Evolutionary conservation across 2,797 vertebrate genomes (phyloP).

Genomic region (Hafferia zeledoni): DNA sequence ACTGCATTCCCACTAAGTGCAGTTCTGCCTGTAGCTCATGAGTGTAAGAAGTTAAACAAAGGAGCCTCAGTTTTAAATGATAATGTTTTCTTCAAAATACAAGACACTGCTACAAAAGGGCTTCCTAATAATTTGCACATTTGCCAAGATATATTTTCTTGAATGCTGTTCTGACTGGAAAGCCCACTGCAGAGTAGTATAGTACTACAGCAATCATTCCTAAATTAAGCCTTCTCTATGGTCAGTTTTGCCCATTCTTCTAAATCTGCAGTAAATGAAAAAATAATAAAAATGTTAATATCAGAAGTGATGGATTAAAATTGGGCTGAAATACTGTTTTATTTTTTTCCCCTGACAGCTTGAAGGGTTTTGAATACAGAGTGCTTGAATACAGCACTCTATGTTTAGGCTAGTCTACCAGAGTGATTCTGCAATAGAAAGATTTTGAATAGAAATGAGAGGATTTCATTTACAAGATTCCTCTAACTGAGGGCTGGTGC

Average conservation of each 20-base stretch:
- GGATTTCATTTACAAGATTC: not conserved
- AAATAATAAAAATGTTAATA: not conserved
- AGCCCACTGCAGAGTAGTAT: not conserved
- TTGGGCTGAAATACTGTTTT: not conserved
- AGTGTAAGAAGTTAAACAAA: not conserved
- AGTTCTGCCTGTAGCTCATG: constrained; percentile 14
- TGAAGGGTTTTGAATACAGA: not conserved
- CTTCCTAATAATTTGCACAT: not conserved
- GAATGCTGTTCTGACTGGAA: not conserved
- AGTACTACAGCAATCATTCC: not conserved
- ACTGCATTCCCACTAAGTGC: constrained; percentile 23
- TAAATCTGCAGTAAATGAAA: not conserved
- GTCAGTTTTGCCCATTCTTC: not conserved
- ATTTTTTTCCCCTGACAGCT: not conserved
- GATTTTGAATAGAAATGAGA: not conserved
- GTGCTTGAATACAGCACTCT: not conserved
- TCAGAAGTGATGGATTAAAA: not conserved
- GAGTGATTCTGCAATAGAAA: not conserved
- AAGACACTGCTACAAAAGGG: not conserved
- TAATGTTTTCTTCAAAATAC: constrained; percentile 6
- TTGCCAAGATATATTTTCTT: not conserved
- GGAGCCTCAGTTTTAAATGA: constrained; percentile 10
- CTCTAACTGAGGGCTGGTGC: not conserved
- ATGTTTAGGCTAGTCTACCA: not conserved
- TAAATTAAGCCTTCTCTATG: not conserved